Conservation (phyloP, 2,113 vertebrate species). For the Corythornis madagascariensis region DNA sequence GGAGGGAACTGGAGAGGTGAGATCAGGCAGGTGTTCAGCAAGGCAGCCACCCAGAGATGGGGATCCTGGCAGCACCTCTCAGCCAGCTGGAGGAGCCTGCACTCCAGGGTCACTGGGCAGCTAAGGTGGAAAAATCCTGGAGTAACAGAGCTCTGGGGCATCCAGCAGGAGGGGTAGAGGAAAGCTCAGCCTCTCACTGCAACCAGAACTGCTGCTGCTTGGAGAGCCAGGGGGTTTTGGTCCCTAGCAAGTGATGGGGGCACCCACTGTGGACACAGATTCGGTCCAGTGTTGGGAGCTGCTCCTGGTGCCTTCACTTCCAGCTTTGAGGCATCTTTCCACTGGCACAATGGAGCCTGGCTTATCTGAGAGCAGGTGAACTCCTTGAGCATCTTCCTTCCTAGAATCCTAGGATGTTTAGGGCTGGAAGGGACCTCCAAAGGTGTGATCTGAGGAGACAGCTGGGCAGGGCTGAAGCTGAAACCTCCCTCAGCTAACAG, state of each 20-base stretch:
- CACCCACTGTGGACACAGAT: fast-evolving
- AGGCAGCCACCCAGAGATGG: neutral
- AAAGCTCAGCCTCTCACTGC: neutral
- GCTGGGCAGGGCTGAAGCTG: neutral
- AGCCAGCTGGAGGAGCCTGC: neutral
- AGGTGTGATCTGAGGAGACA: neutral
- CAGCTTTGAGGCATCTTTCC: neutral
- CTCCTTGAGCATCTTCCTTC: constrained; percentile 21
- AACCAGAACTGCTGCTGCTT: fast-evolving
- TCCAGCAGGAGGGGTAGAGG: neutral
- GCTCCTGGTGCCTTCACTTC: neutral
- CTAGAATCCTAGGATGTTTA: neutral
- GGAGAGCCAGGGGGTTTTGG: neutral
- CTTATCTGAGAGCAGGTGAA: constrained; percentile 1
- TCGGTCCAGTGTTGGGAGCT: neutral
- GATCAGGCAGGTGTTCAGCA: constrained; percentile 43
- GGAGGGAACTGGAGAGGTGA: neutral
- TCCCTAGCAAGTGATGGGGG: no score
- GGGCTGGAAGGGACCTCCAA: no score
- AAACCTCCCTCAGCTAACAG: neutral
- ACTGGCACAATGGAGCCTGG: neutral
- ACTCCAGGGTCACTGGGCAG: neutral
- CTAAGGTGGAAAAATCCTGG: neutral
- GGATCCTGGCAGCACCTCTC: neutral
- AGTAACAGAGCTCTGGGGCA: neutral